Conservation (phyloP, 2,797 vertebrate genomes). For the Picus viridis region DNA sequence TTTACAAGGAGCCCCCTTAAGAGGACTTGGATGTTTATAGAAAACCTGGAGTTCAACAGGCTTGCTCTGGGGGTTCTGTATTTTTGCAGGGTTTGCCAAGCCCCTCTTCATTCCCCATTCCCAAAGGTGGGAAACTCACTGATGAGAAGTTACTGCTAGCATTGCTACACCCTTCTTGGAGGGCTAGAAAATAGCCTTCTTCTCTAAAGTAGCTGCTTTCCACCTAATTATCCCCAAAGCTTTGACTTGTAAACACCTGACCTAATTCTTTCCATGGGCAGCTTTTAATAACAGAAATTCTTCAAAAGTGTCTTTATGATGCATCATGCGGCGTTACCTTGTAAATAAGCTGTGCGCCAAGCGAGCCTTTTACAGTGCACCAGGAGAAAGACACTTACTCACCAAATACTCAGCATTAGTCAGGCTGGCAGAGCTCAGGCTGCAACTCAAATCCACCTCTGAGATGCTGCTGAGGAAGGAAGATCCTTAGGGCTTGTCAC, state of each 20-base stretch:
- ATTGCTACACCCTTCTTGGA: slow-evolving; percentile 45
- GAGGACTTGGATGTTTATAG: slow-evolving; percentile 13
- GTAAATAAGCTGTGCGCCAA: slow-evolving; percentile 47
- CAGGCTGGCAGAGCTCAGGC: not conserved
- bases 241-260: slow-evolving; percentile 74
- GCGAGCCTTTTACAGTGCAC: not conserved
- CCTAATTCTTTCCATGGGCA: slow-evolving; percentile 75
- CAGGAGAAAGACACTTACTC: slow-evolving; percentile 52
- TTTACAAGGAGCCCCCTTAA: slow-evolving; percentile 53
- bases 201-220: slow-evolving; percentile 53
- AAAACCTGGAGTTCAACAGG: not conserved
- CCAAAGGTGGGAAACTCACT: slow-evolving; percentile 41
- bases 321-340: slow-evolving; percentile 57
- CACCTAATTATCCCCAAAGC: slow-evolving; percentile 66
- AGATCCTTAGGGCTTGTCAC: not conserved
- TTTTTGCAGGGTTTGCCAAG: slow-evolving; percentile 47
- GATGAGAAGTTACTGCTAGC: slow-evolving; percentile 1
- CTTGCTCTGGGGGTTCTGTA: slow-evolving; percentile 11
- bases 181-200: slow-evolving; percentile 59
- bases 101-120: slow-evolving; percentile 21
- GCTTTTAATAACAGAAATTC: slow-evolving; percentile 72
- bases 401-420: not conserved
- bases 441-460: not conserved
- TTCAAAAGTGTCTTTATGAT: slow-evolving; percentile 76
- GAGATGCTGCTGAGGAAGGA: not conserved